Percentiles rank a stretch among this genome's conserved stretches.
Evolutionary conservation across 2,888 invertebrate species (phyloP).

Genomic region (Apotomis capreana): DNA sequence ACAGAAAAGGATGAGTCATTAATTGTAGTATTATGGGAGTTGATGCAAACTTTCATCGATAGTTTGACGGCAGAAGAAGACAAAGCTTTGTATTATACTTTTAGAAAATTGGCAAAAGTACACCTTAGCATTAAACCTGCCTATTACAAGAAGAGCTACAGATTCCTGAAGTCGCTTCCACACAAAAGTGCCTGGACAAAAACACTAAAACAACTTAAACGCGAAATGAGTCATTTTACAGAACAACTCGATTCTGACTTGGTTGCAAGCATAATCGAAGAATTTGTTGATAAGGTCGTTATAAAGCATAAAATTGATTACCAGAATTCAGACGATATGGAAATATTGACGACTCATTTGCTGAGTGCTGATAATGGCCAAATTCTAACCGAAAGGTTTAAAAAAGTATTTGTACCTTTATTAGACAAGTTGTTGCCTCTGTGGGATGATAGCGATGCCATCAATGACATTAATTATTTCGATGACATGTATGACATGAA

Average conservation of each 20-base stretch:
- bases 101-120: slow-evolving; percentile 49
- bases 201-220: slow-evolving; percentile 45
- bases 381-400: slow-evolving; percentile 51
- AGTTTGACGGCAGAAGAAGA: slow-evolving; percentile 58
- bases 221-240: slow-evolving; percentile 48
- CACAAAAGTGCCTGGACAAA: slow-evolving; percentile 48
- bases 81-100: slow-evolving; percentile 53
- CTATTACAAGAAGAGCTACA: slow-evolving; percentile 58
- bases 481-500: too few species aligned
- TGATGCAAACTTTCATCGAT: slow-evolving; percentile 57
- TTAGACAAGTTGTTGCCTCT: slow-evolving; percentile 50
- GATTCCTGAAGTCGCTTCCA: slow-evolving; percentile 54
- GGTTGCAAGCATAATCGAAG: slow-evolving; percentile 50
- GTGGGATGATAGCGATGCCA: slow-evolving; percentile 45
- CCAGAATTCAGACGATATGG: slow-evolving; percentile 12
- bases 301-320: slow-evolving; percentile 22
- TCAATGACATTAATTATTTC: neutral
- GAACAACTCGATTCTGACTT: slow-evolving; percentile 54
- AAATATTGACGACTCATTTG: slow-evolving; percentile 50
- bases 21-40: slow-evolving; percentile 54
- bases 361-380: slow-evolving; percentile 51
- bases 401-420: slow-evolving; percentile 49
- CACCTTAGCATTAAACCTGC: slow-evolving; percentile 50
- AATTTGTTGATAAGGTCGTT: slow-evolving; percentile 33
- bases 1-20: slow-evolving; percentile 50